phyloP scores from a whole-genome alignment of 2,888 invertebrate species.

The Orchesellides sinensis region DNA sequence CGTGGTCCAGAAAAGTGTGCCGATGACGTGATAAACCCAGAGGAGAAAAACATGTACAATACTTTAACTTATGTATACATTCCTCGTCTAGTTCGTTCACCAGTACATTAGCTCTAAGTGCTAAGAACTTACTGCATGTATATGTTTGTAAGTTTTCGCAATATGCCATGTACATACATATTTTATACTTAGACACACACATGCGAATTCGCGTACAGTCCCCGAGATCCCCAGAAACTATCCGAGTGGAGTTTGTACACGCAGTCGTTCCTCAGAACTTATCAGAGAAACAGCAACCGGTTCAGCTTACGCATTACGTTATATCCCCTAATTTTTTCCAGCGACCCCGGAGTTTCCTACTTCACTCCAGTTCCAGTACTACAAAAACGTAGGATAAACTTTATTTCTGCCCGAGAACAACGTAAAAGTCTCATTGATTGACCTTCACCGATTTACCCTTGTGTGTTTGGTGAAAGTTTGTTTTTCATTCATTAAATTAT shows the following conservation, averaged over 20 bases:
- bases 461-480: too few species aligned
- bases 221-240: conserved; percentile 45
- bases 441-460: too few species aligned
- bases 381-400: too few species aligned
- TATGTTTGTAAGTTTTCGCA: too few species aligned
- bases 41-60: conserved; percentile 3
- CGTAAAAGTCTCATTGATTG: conserved; percentile 35
- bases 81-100: too few species aligned
- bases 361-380: too few species aligned
- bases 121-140: too few species aligned
- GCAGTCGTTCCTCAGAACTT: conserved; percentile 40
- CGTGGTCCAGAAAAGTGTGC: conserved; percentile 26
- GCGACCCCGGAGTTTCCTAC: too few species aligned
- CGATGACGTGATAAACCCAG: conserved; percentile 50
- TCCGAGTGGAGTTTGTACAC: conserved; percentile 33
- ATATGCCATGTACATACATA: too few species aligned
- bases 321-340: neutral
- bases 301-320: neutral
- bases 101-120: too few species aligned
- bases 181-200: neutral
- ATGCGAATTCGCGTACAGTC: neutral
- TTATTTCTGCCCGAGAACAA: neutral
- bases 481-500: too few species aligned
- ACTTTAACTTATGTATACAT: neutral
- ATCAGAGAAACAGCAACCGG: conserved; percentile 31